These are phyloP conservation scores for Sebastes hubbsi DNA, from an alignment of 2,797 vertebrate species.

Conservation along the genomic window DNA sequence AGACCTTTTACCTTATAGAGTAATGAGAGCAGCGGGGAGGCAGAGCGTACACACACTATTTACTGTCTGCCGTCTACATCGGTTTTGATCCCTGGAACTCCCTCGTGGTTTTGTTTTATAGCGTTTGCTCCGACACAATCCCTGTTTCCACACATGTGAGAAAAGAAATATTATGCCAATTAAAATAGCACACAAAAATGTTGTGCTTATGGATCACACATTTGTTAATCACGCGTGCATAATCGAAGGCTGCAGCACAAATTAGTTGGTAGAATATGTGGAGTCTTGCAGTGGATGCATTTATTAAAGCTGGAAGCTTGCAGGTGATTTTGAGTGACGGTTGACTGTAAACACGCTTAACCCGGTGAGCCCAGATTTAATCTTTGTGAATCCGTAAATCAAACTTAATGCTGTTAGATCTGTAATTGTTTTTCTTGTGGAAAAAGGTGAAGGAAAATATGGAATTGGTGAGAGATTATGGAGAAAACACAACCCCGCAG, in stretches of 20 bases:
- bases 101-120: not conserved
- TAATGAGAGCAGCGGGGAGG: not conserved
- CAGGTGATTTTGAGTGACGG: not conserved
- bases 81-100: not conserved
- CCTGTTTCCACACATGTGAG: not conserved
- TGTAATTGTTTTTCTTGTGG: not conserved
- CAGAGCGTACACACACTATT: not conserved
- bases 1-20: slow-evolving; percentile 37
- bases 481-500: not conserved
- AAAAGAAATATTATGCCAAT: not conserved
- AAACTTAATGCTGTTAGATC: not conserved
- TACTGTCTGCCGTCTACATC: not conserved
- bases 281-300: not conserved
- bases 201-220: not conserved
- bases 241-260: not conserved
- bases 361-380: not conserved
- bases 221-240: not conserved
- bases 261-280: too few relatives aligned
- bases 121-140: not conserved
- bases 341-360: not conserved
- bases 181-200: not conserved
- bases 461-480: not conserved
- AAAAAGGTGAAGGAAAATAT: slow-evolving; percentile 14
- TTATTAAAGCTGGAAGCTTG: not conserved
- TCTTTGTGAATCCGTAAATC: not conserved